phyloP scores from a whole-genome alignment of 2,113 vertebrate genomes.

The Larimichthys polyactis region DNA sequence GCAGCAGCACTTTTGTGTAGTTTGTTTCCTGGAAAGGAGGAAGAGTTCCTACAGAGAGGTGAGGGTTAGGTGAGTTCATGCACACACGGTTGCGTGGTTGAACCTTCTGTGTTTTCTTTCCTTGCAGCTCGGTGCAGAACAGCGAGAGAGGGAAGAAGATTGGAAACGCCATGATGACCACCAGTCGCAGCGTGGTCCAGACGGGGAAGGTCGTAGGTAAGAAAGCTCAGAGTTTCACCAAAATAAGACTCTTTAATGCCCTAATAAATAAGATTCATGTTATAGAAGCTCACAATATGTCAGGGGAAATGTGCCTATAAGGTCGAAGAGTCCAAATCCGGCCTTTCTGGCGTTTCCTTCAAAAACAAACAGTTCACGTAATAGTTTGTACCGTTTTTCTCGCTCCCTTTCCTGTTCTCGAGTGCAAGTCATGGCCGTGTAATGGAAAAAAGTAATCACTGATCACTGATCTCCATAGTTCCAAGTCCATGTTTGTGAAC shows the following conservation, averaged over 20 bases:
- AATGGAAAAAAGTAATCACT: too few relatives aligned
- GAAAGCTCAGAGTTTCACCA: slow-evolving; percentile 36
- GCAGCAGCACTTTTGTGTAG: background rate
- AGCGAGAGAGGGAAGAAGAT: slow-evolving; percentile 97
- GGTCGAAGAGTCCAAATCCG: too few relatives aligned
- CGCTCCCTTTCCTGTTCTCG: too few relatives aligned
- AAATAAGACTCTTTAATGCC: background rate
- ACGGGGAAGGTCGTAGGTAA: slow-evolving; percentile 97
- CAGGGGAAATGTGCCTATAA: too few relatives aligned
- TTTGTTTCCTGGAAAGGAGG: slow-evolving; percentile 25
- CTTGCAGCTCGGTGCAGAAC: slow-evolving; percentile 94
- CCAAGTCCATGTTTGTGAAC: too few relatives aligned
- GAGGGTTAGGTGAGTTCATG: background rate
- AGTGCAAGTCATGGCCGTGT: too few relatives aligned
- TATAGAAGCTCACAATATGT: too few relatives aligned
- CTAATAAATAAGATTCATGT: too few relatives aligned
- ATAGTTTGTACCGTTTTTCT: too few relatives aligned
- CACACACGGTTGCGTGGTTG: background rate
- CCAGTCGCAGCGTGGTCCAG: slow-evolving; percentile 94
- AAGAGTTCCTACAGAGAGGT: background rate
- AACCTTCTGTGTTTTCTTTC: background rate
- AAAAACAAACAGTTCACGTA: too few relatives aligned
- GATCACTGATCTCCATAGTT: too few relatives aligned
- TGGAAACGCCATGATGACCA: slow-evolving; percentile 94
- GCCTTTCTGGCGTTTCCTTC: too few relatives aligned